Percentiles rank a stretch among this genome's conserved stretches.
Evolutionary conservation across 1,140 invertebrate genomes (phyloP).

Genomic region (Saxidomus purpurata): DNA sequence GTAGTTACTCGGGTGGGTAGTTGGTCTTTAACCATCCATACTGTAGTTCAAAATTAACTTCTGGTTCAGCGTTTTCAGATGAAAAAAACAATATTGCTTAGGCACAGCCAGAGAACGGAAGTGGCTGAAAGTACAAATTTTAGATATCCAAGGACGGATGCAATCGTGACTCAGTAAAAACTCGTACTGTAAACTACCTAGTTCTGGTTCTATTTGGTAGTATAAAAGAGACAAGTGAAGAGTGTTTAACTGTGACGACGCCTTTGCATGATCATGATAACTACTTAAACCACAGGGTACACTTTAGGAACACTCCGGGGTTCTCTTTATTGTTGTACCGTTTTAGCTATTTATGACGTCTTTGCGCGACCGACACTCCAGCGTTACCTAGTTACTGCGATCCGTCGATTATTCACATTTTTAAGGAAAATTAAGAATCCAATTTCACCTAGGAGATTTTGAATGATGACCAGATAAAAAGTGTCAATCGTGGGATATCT

Average conservation of each 20-base stretch:
- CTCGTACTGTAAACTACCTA: background rate
- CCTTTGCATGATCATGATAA: background rate
- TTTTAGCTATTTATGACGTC: conserved; percentile 29
- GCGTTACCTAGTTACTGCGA: background rate
- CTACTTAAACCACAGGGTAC: conserved; percentile 1
- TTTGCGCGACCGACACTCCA: background rate
- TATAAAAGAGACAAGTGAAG: background rate
- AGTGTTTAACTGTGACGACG: background rate
- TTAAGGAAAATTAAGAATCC: conserved; percentile 29
- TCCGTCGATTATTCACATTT: conserved; percentile 11
- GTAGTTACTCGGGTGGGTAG: too few relatives aligned
- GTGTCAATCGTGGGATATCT: conserved; percentile 37
- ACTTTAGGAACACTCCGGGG: background rate
- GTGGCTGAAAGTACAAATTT: background rate
- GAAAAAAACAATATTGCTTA: too few relatives aligned
- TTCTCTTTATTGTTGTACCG: background rate
- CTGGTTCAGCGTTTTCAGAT: too few relatives aligned
- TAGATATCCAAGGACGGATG: background rate
- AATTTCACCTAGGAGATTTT: conserved; percentile 21
- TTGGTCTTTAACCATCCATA: too few relatives aligned
- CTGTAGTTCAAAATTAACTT: too few relatives aligned
- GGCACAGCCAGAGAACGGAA: too few relatives aligned
- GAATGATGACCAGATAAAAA: conserved; percentile 38
- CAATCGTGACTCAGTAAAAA: background rate
- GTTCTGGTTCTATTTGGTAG: background rate